Percentiles rank a stretch among this genome's conserved stretches.
Evolutionary conservation across 2,113 vertebrate genomes (phyloP).

Genomic region (Petrocephalus microphthalmus): DNA sequence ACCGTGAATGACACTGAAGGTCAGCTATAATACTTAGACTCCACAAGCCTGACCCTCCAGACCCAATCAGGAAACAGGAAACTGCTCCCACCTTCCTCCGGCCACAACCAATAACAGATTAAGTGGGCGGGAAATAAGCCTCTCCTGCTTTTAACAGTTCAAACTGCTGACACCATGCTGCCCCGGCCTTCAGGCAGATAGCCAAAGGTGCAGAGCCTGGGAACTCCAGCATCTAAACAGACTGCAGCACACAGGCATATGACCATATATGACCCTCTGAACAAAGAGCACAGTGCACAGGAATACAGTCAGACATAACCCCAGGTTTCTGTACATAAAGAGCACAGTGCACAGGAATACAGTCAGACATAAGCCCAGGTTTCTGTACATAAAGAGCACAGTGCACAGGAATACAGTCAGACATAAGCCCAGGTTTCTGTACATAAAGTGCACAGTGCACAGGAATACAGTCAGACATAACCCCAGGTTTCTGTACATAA

Average conservation of each 20-base stretch:
- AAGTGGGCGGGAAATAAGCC: neutral
- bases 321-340: neutral
- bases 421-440: neutral
- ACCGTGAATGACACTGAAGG: neutral
- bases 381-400: neutral
- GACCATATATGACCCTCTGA: neutral
- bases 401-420: neutral
- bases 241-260: neutral
- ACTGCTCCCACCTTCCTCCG: neutral
- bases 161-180: neutral
- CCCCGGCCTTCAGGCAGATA: neutral
- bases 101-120: constrained; percentile 1
- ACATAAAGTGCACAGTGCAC: neutral
- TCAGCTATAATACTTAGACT: neutral
- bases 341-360: neutral
- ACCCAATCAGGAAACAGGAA: neutral
- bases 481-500: neutral
- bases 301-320: neutral
- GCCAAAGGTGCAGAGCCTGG: neutral
- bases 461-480: neutral
- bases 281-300: neutral
- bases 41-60: neutral
- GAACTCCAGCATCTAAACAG: neutral
- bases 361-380: neutral
- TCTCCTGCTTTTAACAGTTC: neutral